Conservation (phyloP, 2,797 vertebrate species). For the Sylvia borin region DNA sequence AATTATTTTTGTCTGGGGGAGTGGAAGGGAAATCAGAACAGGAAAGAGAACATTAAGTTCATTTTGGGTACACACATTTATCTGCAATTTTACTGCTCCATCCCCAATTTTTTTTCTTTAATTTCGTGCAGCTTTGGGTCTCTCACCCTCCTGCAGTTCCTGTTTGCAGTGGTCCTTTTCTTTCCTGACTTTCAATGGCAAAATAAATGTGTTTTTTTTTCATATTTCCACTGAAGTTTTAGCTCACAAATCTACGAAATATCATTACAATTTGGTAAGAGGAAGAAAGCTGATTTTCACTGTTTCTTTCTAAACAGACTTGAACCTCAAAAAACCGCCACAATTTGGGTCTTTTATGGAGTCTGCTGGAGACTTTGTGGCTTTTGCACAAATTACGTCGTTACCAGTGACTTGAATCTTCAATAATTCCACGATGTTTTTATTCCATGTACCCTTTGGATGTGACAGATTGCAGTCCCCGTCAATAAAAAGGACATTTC, state of each 20-base stretch:
- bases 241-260: neutral
- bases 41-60: neutral
- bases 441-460: neutral
- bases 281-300: neutral
- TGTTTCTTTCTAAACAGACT: neutral
- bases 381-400: neutral
- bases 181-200: neutral
- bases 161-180: neutral
- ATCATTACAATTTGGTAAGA: neutral
- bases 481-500: neutral
- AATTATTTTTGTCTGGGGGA: neutral
- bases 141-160: neutral
- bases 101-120: neutral
- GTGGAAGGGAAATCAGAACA: neutral
- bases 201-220: neutral
- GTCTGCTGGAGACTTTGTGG: neutral
- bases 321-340: neutral
- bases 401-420: neutral
- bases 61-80: neutral
- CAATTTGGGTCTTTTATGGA: neutral
- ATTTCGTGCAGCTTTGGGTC: neutral
- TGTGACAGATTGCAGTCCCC: neutral
- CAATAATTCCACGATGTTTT: neutral
- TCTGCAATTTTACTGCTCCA: neutral
- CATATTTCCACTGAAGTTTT: neutral